phyloP scores from a whole-genome alignment of 2,888 invertebrate species.

The Mesoligia furuncula region DNA sequence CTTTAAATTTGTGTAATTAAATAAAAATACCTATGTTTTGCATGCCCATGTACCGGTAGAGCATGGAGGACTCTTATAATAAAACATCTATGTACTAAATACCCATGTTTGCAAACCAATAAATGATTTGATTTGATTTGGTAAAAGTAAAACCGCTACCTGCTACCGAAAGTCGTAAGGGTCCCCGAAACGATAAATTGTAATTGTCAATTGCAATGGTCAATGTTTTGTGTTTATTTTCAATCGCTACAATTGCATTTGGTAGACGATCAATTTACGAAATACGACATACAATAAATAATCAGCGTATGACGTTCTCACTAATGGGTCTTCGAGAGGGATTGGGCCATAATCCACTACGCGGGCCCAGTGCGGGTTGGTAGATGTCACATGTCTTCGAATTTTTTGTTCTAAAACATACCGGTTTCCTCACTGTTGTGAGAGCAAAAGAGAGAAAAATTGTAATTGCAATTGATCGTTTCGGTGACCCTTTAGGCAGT shows the following conservation, averaged over 20 bases:
- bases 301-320: no score
- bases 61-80: no score
- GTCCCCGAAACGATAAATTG: not conserved
- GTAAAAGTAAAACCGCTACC: constrained; percentile 10
- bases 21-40: no score
- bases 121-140: no score
- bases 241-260: not conserved
- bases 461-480: no score
- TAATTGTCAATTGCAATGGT: not conserved
- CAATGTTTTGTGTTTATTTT: not conserved
- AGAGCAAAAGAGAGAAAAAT: no score
- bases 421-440: no score
- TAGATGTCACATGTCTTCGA: not conserved
- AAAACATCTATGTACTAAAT: no score
- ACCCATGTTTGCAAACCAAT: no score
- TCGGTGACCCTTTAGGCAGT: not conserved
- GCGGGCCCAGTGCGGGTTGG: not conserved
- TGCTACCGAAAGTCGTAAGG: not conserved
- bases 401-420: not conserved
- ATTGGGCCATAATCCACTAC: not conserved
- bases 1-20: no score
- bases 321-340: not conserved
- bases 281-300: no score
- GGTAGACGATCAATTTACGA: not conserved
- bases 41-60: no score